A percentile compares a stretch with the other conserved stretches of the same genome.
phyloP scores from a whole-genome alignment of 2,888 invertebrate genomes.

The Creontiades dilutus region DNA sequence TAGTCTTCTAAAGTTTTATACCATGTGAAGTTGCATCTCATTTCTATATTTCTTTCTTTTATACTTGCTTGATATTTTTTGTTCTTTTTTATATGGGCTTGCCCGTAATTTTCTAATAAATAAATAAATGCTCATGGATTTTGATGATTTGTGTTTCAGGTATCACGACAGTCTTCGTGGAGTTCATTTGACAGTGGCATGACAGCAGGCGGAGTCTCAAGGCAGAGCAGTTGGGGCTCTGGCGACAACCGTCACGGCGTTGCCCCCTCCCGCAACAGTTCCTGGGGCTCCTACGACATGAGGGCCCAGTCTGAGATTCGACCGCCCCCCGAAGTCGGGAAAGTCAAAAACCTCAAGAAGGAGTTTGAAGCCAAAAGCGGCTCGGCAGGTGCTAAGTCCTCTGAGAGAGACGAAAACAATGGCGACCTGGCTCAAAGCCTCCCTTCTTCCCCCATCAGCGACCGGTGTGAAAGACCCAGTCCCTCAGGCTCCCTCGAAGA shows the following conservation, averaged over 20 bases:
- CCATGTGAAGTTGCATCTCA: too few species aligned
- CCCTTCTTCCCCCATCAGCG: slow-evolving; percentile 84
- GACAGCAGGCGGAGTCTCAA: slow-evolving; percentile 77
- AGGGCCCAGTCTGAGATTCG: slow-evolving; percentile 78
- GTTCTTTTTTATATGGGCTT: too few species aligned
- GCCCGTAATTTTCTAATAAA: too few species aligned
- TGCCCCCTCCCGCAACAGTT: slow-evolving; percentile 84
- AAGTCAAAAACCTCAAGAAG: slow-evolving; percentile 89
- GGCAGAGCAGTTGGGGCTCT: slow-evolving; percentile 90
- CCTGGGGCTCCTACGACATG: slow-evolving; percentile 87
- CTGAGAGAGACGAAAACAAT: slow-evolving; percentile 77
- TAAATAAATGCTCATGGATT: too few species aligned
- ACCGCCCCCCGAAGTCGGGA: slow-evolving; percentile 82
- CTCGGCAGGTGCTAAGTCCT: slow-evolving; percentile 59
- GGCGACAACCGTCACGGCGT: slow-evolving; percentile 82
- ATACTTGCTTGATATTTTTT: too few species aligned
- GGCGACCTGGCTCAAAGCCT: slow-evolving; percentile 79
- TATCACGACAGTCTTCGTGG: slow-evolving; percentile 87
- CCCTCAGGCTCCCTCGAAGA: slow-evolving; percentile 81
- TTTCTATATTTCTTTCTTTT: too few species aligned
- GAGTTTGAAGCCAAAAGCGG: slow-evolving; percentile 89
- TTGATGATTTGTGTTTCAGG: slow-evolving; percentile 52
- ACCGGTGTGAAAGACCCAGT: slow-evolving; percentile 79
- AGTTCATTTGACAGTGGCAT: slow-evolving; percentile 89
- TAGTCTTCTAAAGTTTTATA: too few species aligned